Conservation (phyloP, 2,113 vertebrate genomes). For the Pampusana beccarii region DNA sequence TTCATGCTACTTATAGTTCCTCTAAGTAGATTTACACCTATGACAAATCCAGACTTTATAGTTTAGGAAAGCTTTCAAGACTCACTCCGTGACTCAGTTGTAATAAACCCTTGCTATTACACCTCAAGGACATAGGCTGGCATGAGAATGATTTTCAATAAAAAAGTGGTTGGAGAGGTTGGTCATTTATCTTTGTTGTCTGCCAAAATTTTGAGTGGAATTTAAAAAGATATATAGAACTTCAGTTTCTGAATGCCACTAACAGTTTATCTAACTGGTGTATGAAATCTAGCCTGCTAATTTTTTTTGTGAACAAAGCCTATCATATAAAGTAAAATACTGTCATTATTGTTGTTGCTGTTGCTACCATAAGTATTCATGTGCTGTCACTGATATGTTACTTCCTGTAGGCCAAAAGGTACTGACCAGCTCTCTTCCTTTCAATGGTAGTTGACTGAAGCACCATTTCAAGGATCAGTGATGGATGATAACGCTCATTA, state of each 20-base stretch:
- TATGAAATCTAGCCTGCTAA: background rate
- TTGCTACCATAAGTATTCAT: background rate
- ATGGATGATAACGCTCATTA: background rate
- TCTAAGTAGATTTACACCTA: background rate
- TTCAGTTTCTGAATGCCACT: slow-evolving; percentile 15
- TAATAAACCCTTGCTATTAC: slow-evolving; percentile 8
- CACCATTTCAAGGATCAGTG: background rate
- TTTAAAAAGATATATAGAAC: slow-evolving; percentile 10
- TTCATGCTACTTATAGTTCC: background rate
- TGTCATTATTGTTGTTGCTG: background rate
- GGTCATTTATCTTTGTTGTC: slow-evolving; percentile 32
- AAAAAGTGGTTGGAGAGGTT: background rate
- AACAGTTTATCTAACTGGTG: background rate
- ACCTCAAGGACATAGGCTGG: slow-evolving; percentile 12
- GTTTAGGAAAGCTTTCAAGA: slow-evolving; percentile 16
- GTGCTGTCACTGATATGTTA: background rate
- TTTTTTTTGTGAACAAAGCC: background rate
- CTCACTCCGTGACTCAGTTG: background rate
- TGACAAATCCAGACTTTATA: background rate
- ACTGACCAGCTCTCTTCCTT: background rate
- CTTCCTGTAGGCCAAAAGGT: background rate
- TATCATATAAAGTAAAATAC: background rate
- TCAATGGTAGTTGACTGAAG: background rate
- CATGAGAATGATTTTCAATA: slow-evolving; percentile 31
- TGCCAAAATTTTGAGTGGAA: slow-evolving; percentile 30